A percentile compares a stretch with the other conserved stretches of the same genome.
These are phyloP conservation scores for Gallinago undulata DNA, from an alignment of 2,113 vertebrate genomes.

Conservation along the genomic window DNA sequence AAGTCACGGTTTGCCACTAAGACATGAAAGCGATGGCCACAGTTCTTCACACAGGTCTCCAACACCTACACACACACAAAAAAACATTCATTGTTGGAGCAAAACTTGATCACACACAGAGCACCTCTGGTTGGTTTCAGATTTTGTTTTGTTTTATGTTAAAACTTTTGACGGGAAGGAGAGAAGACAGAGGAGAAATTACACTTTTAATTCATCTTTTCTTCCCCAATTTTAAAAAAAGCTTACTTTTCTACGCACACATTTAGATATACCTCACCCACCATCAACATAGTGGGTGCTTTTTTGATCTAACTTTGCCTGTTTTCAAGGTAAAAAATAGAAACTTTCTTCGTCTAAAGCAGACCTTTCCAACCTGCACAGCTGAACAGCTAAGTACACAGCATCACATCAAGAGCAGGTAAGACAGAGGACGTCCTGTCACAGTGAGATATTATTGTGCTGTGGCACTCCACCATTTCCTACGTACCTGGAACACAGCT, in stretches of 20 bases:
- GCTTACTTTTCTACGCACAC: not conserved
- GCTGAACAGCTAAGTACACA: not conserved
- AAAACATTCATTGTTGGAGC: not conserved
- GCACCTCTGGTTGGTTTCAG: not conserved
- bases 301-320: not conserved
- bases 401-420: not conserved
- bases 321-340: not conserved
- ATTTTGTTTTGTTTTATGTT: not conserved
- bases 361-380: not conserved
- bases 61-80: constrained; percentile 79
- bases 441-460: not conserved
- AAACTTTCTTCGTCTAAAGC: not conserved
- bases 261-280: not conserved
- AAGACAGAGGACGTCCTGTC: constrained; percentile 45
- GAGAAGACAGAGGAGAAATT: not conserved
- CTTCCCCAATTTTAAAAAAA: not conserved
- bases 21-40: constrained; percentile 96
- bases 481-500: constrained; percentile 29
- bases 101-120: not conserved
- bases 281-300: not conserved
- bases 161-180: not conserved
- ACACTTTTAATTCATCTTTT: not conserved
- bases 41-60: constrained; percentile 98
- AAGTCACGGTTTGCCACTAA: constrained; percentile 95
- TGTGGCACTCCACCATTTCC: constrained; percentile 15